A percentile compares a stretch with the other conserved stretches of the same genome.
phyloP scores from a whole-genome alignment of 2,888 invertebrate species.

The Machimus rusticus region DNA sequence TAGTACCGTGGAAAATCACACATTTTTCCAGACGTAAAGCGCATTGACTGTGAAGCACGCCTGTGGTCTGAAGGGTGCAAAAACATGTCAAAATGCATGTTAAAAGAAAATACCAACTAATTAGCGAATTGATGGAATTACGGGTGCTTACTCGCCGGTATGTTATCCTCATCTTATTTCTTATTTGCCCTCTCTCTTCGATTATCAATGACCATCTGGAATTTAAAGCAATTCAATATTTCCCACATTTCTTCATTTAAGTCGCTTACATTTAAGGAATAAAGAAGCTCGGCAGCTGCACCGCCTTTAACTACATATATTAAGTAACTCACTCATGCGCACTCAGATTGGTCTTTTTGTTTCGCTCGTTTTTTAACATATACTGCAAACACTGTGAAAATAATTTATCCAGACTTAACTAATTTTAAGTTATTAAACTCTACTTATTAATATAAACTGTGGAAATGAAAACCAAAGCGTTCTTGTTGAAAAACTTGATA shows the following conservation, averaged over 20 bases:
- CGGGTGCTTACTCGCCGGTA: conserved; percentile 9
- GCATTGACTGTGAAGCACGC: neutral
- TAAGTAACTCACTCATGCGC: neutral
- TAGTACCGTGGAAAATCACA: conserved; percentile 6
- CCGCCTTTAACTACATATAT: neutral
- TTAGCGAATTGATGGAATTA: conserved; percentile 46
- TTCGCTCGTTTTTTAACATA: neutral
- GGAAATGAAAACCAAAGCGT: too few species aligned
- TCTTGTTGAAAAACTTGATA: too few species aligned
- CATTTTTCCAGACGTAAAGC: conserved; percentile 8
- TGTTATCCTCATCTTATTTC: neutral
- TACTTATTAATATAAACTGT: too few species aligned
- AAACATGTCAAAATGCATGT: conserved; percentile 48
- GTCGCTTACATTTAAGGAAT: neutral
- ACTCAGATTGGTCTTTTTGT: neutral
- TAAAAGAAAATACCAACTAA: conserved; percentile 48
- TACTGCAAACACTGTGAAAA: neutral
- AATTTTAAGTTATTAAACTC: too few species aligned
- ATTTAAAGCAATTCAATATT: conserved; percentile 8
- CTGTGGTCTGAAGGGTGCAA: conserved; percentile 35
- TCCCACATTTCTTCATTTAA: conserved; percentile 7
- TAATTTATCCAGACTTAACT: neutral
- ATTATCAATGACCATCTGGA: conserved; percentile 14
- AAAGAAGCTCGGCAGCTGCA: neutral
- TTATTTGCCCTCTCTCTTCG: neutral